phyloP scores from a whole-genome alignment of 1,140 invertebrate genomes.

The Drosophila saltans region DNA sequence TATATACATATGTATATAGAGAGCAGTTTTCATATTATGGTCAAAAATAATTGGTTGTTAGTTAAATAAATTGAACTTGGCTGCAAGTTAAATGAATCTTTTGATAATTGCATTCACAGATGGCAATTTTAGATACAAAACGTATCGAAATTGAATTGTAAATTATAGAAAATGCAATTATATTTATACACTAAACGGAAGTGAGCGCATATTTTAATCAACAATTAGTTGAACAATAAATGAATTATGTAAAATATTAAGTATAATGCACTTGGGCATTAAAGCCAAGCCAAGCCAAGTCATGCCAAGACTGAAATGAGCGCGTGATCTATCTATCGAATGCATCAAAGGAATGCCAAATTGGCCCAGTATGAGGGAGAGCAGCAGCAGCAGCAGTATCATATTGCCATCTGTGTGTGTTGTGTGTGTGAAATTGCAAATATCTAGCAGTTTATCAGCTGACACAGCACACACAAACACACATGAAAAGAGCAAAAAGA shows the following conservation, averaged over 20 bases:
- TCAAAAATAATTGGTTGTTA: not conserved
- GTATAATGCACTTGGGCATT: conserved; percentile 1
- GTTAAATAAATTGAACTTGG: conserved; percentile 14
- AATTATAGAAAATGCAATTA: too few relatives aligned
- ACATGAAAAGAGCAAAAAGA: conserved; percentile 1
- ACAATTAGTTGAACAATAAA: not conserved
- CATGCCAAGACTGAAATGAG: not conserved
- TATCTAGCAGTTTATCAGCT: conserved; percentile 43
- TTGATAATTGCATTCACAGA: not conserved
- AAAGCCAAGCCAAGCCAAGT: not conserved
- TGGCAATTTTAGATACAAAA: not conserved
- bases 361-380: not conserved
- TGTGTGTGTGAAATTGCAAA: conserved; percentile 41
- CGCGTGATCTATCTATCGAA: conserved; percentile 16
- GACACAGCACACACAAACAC: conserved; percentile 33
- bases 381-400: not conserved
- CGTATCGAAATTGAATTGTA: not conserved
- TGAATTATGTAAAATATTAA: not conserved
- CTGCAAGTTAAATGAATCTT: not conserved
- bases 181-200: too few relatives aligned
- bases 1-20: not conserved
- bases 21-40: not conserved
- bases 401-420: conserved; percentile 15
- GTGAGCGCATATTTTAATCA: too few relatives aligned
- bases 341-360: conserved; percentile 18